Evolutionary conservation across 2,797 vertebrate genomes (phyloP).

Genomic region (Syndactyla subalaris): DNA sequence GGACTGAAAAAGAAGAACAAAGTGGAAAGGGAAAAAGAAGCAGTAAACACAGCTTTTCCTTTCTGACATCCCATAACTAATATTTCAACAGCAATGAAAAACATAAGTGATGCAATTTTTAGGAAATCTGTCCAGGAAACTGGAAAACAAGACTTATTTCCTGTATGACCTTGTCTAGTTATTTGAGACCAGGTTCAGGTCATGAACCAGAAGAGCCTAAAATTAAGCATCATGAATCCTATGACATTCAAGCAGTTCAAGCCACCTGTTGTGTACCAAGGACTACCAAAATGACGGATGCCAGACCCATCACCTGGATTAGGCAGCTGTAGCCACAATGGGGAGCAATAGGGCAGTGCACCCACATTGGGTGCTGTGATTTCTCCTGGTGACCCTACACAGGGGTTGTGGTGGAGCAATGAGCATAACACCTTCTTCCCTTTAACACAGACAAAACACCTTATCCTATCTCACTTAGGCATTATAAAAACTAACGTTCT

Average conservation of each 20-base stretch:
- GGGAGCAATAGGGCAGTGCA: background rate
- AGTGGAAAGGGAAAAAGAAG: background rate
- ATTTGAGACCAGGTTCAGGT: background rate
- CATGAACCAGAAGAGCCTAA: background rate
- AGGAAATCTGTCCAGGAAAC: background rate
- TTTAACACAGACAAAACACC: background rate
- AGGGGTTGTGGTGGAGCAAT: background rate
- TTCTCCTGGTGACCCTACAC: background rate
- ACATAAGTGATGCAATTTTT: background rate
- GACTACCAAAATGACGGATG: background rate
- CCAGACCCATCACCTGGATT: background rate
- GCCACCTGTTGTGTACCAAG: background rate
- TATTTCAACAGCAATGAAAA: background rate
- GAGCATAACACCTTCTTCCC: background rate
- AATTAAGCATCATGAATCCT: background rate
- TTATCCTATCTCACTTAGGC: background rate
- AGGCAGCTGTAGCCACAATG: background rate
- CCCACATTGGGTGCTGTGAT: background rate
- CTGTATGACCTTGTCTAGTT: background rate
- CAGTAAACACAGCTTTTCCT: background rate
- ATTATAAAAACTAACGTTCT: slow-evolving; percentile 11
- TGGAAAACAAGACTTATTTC: slow-evolving; percentile 6
- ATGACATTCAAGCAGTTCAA: background rate
- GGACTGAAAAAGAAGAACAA: background rate
- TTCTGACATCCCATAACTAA: background rate